Evolutionary conservation across 2,797 vertebrate species (phyloP).

Genomic region (Oceanodroma leucorhoa): DNA sequence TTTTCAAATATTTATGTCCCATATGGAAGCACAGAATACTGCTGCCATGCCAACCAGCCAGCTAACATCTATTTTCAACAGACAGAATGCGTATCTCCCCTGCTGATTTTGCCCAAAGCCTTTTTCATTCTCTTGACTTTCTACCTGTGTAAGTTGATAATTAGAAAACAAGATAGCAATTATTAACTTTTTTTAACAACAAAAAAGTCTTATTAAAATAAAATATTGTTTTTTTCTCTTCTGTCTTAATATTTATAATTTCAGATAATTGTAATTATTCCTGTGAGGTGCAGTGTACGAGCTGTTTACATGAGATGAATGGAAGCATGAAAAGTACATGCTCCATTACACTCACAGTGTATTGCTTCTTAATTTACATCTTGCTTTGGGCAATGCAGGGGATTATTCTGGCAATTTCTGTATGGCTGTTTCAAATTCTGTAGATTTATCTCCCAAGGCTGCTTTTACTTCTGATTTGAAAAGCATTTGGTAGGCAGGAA

Average conservation of each 20-base stretch:
- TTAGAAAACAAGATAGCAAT: constrained; percentile 45
- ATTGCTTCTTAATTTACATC: constrained; percentile 76
- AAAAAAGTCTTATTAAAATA: neutral
- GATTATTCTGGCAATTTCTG: constrained; percentile 66
- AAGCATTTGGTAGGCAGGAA: constrained; percentile 57
- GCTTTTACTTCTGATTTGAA: constrained; percentile 64
- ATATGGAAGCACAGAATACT: neutral
- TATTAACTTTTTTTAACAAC: constrained; percentile 9
- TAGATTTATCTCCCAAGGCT: constrained; percentile 66
- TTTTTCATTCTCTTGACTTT: constrained; percentile 46
- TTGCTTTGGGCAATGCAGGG: constrained; percentile 63
- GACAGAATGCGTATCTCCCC: neutral
- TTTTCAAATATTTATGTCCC: constrained; percentile 27
- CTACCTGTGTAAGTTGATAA: constrained; percentile 11
- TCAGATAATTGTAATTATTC: constrained; percentile 59
- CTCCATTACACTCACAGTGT: constrained; percentile 69
- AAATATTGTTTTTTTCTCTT: neutral
- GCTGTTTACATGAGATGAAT: constrained; percentile 73
- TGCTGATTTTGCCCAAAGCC: constrained; percentile 42
- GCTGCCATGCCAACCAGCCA: constrained; percentile 44
- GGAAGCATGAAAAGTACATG: constrained; percentile 63
- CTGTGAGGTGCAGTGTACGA: constrained; percentile 41
- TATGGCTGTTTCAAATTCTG: constrained; percentile 55
- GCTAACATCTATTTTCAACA: constrained; percentile 40
- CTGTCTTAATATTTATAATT: constrained; percentile 40